These are phyloP conservation scores for Eptesicus fuscus DNA, from an alignment of 2,113 vertebrate species.

Conservation along the genomic window DNA sequence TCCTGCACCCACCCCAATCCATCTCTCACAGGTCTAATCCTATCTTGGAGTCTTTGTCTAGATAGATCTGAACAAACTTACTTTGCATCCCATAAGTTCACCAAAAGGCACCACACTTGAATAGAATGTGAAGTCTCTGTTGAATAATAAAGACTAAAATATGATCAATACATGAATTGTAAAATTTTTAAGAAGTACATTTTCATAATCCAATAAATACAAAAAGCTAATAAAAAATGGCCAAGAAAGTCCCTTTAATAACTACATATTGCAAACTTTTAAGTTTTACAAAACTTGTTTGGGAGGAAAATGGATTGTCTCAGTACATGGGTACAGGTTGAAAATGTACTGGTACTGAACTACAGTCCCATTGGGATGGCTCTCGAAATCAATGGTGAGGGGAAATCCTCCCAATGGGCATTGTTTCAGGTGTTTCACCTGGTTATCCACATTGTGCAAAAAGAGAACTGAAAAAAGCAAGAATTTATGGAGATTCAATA, in stretches of 20 bases:
- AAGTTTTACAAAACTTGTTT: not conserved
- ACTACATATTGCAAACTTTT: not conserved
- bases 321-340: not conserved
- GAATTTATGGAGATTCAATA: not conserved
- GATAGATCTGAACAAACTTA: not conserved
- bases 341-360: not conserved
- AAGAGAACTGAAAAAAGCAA: not conserved
- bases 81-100: not conserved
- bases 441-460: not conserved
- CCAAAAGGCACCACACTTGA: not conserved
- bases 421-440: too few species aligned
- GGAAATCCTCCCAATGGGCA: too few species aligned
- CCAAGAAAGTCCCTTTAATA: not conserved
- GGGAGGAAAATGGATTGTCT: not conserved
- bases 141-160: not conserved
- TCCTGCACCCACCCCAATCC: not conserved
- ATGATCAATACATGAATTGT: not conserved
- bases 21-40: too few species aligned
- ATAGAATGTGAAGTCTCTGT: not conserved
- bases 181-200: not conserved
- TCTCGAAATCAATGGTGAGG: not conserved
- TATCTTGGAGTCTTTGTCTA: not conserved
- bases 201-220: not conserved
- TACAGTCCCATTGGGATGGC: accelerated
- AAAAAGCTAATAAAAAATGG: not conserved